Percentiles rank a stretch among this genome's conserved stretches.
Evolutionary conservation across 2,888 invertebrate genomes (phyloP).

Genomic region (Campoletis raptor): DNA sequence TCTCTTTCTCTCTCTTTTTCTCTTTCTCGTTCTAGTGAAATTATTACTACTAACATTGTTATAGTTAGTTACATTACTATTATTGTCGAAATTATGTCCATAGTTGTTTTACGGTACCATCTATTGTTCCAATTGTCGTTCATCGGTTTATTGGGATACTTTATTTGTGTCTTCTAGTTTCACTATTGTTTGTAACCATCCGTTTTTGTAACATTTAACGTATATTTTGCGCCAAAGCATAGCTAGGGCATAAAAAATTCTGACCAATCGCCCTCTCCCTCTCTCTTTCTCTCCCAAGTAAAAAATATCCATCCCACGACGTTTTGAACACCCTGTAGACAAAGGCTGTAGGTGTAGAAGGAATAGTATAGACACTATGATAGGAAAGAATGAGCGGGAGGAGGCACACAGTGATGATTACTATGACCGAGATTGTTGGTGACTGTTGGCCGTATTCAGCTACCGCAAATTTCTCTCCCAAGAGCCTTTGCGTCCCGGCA

Average conservation of each 20-base stretch:
- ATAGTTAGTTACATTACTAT: not conserved
- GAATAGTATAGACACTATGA: slow-evolving; percentile 56
- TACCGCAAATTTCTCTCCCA: slow-evolving; percentile 62
- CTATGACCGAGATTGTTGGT: slow-evolving; percentile 66
- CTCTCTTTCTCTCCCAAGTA: too few relatives aligned
- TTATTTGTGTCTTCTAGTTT: too few relatives aligned
- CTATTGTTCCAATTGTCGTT: too few relatives aligned
- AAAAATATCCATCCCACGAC: too few relatives aligned
- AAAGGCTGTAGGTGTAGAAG: slow-evolving; percentile 42
- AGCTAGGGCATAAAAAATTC: too few relatives aligned
- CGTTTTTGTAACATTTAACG: too few relatives aligned
- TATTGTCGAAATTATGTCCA: not conserved
- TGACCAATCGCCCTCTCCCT: too few relatives aligned
- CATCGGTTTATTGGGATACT: too few relatives aligned
- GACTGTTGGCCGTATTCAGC: slow-evolving; percentile 67
- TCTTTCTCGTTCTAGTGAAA: not conserved
- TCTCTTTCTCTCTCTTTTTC: slow-evolving; percentile 4
- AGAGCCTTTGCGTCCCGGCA: slow-evolving; percentile 16
- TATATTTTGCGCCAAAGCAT: too few relatives aligned
- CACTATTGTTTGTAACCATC: too few relatives aligned
- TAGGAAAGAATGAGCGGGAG: slow-evolving; percentile 45
- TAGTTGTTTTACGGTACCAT: too few relatives aligned
- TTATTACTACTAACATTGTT: not conserved
- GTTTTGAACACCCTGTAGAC: too few relatives aligned
- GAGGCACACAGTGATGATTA: slow-evolving; percentile 46